Percentiles rank a stretch among this genome's conserved stretches.
These are phyloP conservation scores for Columba livia DNA, from an alignment of 2,113 vertebrate species.

Conservation along the genomic window DNA sequence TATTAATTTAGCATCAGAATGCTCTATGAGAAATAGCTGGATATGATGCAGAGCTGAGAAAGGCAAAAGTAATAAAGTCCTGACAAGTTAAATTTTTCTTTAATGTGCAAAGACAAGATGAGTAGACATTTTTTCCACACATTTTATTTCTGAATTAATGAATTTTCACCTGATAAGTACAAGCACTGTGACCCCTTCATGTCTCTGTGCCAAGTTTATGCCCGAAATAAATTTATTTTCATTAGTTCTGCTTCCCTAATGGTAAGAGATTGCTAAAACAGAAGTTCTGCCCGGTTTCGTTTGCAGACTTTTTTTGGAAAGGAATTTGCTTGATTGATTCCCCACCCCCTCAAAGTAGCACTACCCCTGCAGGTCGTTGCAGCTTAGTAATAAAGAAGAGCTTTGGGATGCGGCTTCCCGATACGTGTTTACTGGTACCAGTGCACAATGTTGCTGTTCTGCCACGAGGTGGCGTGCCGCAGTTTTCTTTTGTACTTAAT, in stretches of 20 bases:
- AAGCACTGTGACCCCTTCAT: not conserved
- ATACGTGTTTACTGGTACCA: rapidly evolving
- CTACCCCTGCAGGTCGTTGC: not conserved
- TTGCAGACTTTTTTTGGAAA: not conserved
- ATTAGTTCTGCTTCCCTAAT: not conserved
- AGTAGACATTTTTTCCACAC: not conserved
- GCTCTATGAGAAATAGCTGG: not conserved
- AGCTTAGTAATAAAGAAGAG: not conserved
- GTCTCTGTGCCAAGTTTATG: not conserved
- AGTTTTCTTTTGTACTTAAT: not conserved
- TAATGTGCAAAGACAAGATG: not conserved
- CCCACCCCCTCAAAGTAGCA: rapidly evolving
- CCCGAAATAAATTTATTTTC: not conserved
- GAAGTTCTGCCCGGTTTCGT: not conserved
- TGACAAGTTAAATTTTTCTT: not conserved
- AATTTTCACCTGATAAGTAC: rapidly evolving
- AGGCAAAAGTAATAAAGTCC: not conserved
- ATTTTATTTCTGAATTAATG: not conserved
- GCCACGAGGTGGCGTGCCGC: not conserved
- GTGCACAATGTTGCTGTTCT: not conserved
- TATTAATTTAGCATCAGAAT: not conserved
- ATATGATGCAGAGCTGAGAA: not conserved
- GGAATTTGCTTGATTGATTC: not conserved
- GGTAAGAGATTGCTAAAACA: not conserved
- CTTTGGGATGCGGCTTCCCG: not conserved